Conservation (phyloP, 2,113 vertebrate genomes). For the Genyomyrus donnyi region DNA sequence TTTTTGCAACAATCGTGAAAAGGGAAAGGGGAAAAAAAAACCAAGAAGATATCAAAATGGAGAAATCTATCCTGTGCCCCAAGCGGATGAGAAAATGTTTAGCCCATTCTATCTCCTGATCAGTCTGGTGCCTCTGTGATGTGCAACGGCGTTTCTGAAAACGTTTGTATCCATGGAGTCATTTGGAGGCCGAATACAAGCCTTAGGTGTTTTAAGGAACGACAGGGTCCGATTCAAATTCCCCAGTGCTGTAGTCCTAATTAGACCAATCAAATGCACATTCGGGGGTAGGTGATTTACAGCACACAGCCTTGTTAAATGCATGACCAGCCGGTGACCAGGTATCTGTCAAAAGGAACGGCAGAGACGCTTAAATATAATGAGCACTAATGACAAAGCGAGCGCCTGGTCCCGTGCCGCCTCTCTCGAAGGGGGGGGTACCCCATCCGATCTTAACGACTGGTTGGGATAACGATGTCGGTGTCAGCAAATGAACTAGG, state of each 20-base stretch:
- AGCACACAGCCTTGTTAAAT: background rate
- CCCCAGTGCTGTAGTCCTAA: background rate
- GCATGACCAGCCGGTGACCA: background rate
- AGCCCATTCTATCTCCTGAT: background rate
- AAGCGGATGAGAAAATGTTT: background rate
- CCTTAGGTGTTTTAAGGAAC: background rate
- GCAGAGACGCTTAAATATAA: background rate
- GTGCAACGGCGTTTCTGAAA: background rate
- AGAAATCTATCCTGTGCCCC: background rate
- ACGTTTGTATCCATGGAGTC: background rate
- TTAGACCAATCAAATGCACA: background rate
- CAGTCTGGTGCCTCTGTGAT: background rate
- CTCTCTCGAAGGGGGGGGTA: background rate
- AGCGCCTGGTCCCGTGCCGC: background rate
- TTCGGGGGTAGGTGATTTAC: background rate
- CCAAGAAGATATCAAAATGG: background rate
- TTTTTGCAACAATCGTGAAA: background rate
- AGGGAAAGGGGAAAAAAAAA: background rate
- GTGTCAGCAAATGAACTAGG: background rate
- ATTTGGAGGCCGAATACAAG: background rate
- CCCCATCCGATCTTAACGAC: background rate
- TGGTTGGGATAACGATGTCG: background rate
- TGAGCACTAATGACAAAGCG: background rate
- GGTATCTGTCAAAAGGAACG: background rate
- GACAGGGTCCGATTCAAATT: background rate